Evolutionary conservation across 2,113 vertebrate genomes (phyloP).

Genomic region (Mastomys natalensis): DNA sequence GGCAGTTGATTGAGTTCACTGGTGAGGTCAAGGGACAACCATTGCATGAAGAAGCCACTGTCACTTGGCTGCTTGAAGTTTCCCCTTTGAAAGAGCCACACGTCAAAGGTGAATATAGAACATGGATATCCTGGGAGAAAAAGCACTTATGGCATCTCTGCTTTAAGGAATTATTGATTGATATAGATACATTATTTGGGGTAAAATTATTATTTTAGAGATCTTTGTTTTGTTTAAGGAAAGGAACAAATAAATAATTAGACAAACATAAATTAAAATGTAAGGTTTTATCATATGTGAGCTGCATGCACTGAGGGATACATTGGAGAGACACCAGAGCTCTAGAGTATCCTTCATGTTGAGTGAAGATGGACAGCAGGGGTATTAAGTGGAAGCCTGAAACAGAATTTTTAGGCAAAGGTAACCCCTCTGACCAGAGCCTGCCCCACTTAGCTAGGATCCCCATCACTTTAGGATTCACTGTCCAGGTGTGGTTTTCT

Average conservation of each 20-base stretch:
- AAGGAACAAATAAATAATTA: neutral
- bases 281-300: neutral
- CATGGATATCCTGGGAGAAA: too few relatives aligned
- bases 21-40: neutral
- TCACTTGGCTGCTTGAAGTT: neutral
- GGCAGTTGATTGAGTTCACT: neutral
- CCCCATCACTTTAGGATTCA: accelerated
- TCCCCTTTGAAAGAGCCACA: neutral
- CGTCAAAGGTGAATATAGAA: neutral
- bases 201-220: neutral
- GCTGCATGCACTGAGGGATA: too few relatives aligned
- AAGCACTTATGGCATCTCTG: neutral
- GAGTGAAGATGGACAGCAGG: neutral
- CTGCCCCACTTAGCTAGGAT: neutral
- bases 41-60: too few relatives aligned
- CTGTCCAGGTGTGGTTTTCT: neutral
- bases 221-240: neutral
- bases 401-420: neutral
- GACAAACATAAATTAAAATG: neutral
- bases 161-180: neutral
- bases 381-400: neutral
- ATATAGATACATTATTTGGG: neutral
- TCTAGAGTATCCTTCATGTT: too few relatives aligned
- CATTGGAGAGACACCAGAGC: neutral
- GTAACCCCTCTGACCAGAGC: neutral